Evolutionary conservation across 2,113 vertebrate genomes (phyloP), one percentile per base, ranked within the genome.

Genomic region (Marcusenius ussheri): DNA sequence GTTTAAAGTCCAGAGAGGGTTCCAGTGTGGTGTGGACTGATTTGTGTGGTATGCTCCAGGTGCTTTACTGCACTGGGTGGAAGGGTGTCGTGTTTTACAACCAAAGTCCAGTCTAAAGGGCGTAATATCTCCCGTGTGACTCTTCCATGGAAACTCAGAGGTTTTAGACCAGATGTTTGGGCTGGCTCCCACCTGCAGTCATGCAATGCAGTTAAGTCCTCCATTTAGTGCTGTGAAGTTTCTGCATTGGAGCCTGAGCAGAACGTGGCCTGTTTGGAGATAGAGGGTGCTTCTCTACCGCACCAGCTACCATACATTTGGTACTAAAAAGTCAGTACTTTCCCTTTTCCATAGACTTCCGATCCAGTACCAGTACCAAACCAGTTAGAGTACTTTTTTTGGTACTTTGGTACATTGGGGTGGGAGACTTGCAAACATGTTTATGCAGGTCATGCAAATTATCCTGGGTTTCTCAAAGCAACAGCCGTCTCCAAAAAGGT

Each of bases 121-220:
- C 35, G 24, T 88, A 58, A 88, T 17, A 66, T 45, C 85, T 87
- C 5, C 85, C 86, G 13, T 8, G 89, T 13, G 53, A 49, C 13
- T 50, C 10, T 39, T 70, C 58, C 89, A 24, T 74, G 35, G 85
- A 90, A 74, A 77, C 24, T 7, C 35, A 8, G 58, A n/a, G 53
- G 13, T 66, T 42, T 24, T 45, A 49, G 15, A 6, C 85, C 85
- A 90, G 89, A 90, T 90, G 89, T 80, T 27, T 70, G 77, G 85
- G 89, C 56, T 31, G 47, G 58, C 46, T 77, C 31, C n/a, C 31
- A 17, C 50, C 87, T 45, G 84, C 39, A 46, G 62, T 49, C 31
- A 58, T 46, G 35, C 56, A n/a, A 24, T 45, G 19, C 83, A 24
- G 53, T 70, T 46, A 74, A 56, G 17, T 31, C 46, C 31, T 53